These are phyloP conservation scores for Numida meleagris DNA, from an alignment of 2,113 vertebrate species.

Conservation along the genomic window DNA sequence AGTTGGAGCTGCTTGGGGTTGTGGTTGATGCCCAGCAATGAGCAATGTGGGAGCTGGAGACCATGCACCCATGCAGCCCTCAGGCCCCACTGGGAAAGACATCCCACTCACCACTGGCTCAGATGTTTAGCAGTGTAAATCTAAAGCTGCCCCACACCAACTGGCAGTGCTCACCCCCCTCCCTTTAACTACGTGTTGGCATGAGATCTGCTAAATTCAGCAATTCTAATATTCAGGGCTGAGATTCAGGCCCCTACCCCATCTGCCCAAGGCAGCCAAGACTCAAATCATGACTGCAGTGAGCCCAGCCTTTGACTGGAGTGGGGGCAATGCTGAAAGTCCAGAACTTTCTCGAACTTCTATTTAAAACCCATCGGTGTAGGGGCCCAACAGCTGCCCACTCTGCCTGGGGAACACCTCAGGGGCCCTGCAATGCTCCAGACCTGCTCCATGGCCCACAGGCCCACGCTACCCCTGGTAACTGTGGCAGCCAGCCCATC, in stretches of 20 bases:
- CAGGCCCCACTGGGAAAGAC: not conserved
- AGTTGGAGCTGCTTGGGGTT: not conserved
- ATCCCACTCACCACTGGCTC: not conserved
- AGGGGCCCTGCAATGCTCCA: fast-evolving
- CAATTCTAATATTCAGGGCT: fast-evolving
- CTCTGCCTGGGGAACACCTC: fast-evolving
- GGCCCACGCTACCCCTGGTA: fast-evolving
- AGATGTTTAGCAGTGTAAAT: not conserved
- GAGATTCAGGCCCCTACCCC: not conserved
- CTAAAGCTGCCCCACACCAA: not conserved
- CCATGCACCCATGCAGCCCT: fast-evolving
- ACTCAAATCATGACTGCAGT: not conserved
- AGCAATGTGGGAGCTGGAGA: not conserved
- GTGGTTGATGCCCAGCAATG: not conserved
- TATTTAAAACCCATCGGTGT: not conserved
- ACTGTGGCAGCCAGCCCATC: fast-evolving
- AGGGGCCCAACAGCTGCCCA: not conserved
- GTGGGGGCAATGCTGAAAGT: not conserved
- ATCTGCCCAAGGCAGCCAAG: not conserved
- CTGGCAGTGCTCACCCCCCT: fast-evolving
- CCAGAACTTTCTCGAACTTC: not conserved
- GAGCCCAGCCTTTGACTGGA: not conserved
- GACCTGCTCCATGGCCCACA: not conserved
- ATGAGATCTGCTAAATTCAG: not conserved
- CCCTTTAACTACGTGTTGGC: not conserved